Base-by-base conservation (phyloP, 30 jellyfish, hydroid and myxozoan species). In the Turritopsis dohrnii region DNA sequence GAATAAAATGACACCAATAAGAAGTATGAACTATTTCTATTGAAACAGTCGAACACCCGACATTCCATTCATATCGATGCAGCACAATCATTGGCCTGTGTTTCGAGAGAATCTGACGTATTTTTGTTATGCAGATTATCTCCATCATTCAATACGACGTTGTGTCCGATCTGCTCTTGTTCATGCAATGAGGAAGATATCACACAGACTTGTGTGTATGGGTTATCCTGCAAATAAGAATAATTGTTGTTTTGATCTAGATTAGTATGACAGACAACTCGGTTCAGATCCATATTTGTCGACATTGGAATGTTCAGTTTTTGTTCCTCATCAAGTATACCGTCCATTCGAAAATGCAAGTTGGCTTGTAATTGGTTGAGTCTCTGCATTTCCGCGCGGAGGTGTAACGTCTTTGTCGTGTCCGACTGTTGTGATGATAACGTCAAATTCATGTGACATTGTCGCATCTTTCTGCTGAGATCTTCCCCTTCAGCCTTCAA, bases 361-460 rank as follows among this genome's bases (percentile, higher is more conserved):
- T 74, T 74, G 24, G 83, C 83, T 29, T 74, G 83, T 29, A n/a
- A 52, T 17, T 74, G 83, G n/a, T 74, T 74, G 53, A 74, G 83
- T 30, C 24, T 30, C 24, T 74, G 83, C 83, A 74, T 74, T 74
- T 74, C 83, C 16, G 28, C 83, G 13, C 83, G 28, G 0, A 74
- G 72, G 28, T 74, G 65, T 30, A 29, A 20, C 26, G 60, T 1
- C 65, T 29, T 27, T n/a, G 83, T 74, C 16, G 65, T 23, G 41
- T 74, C 83, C 41, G 83, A 74, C 24, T 74, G 83, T 30, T 74
- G 83, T 16, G 28, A n/a, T 16, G 83, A 29, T 29, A 74, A 21
- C 27, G 54, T 26, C 41, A 74, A 24, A 29, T 74, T 74, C 83
- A 74, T 29, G 54, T 74, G 83, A 74, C 83, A 74, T 29, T 74